phyloP scores from a whole-genome alignment of 2,888 invertebrate genomes.

The Dione vanillae region DNA sequence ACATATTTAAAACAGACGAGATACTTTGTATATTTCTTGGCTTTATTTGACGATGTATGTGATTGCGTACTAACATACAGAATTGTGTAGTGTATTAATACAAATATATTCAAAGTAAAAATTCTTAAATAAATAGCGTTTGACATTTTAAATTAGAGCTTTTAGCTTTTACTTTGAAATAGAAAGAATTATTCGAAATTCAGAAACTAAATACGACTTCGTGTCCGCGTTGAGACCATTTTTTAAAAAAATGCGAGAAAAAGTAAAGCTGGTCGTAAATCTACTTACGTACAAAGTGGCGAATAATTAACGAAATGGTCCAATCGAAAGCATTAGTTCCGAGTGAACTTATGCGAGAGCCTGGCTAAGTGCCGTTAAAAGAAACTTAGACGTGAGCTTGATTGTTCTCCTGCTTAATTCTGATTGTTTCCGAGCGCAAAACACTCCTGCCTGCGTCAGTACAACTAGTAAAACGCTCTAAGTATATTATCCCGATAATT shows the following conservation, averaged over 20 bases:
- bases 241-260: conserved; percentile 65
- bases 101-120: too few relatives aligned
- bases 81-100: too few relatives aligned
- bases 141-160: too few relatives aligned
- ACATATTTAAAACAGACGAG: neutral
- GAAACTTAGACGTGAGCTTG: conserved; percentile 81
- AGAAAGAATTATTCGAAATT: conserved; percentile 45
- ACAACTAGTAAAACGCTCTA: conserved; percentile 65
- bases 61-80: too few relatives aligned
- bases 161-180: too few relatives aligned
- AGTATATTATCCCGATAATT: conserved; percentile 83
- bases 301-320: conserved; percentile 84
- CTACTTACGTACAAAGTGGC: conserved; percentile 83
- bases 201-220: conserved; percentile 51
- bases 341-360: conserved; percentile 77
- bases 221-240: conserved; percentile 56
- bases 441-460: conserved; percentile 74
- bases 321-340: conserved; percentile 82
- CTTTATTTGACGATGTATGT: too few relatives aligned
- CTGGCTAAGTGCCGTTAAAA: conserved; percentile 81
- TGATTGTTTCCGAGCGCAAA: conserved; percentile 79
- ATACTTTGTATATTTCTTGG: too few relatives aligned
- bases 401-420: conserved; percentile 80
- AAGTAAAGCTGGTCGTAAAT: conserved; percentile 74
- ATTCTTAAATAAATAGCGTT: too few relatives aligned